Conservation (phyloP, 2,888 invertebrate species). For the Drosophila niveifrons region DNA sequence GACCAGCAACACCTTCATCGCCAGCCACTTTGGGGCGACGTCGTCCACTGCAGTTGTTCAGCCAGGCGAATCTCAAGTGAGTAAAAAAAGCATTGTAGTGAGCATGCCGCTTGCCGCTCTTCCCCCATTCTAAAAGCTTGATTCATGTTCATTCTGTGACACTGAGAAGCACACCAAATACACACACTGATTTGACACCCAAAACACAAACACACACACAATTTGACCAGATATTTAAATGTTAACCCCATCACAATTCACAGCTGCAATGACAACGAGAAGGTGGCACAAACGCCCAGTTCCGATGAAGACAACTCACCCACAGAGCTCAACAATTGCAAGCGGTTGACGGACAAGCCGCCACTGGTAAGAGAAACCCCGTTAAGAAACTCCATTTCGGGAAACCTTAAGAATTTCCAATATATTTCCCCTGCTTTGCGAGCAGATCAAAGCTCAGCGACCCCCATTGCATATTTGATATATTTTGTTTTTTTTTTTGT, state of each 20-base stretch:
- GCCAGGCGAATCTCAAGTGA: constrained; percentile 84
- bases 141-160: constrained; percentile 61
- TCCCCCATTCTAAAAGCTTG: constrained; percentile 47
- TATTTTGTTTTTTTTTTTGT: constrained; percentile 10
- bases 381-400: background rate
- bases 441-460: constrained; percentile 41
- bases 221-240: constrained; percentile 2
- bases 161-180: constrained; percentile 29
- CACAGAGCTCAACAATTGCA: constrained; percentile 93
- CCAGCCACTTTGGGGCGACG: constrained; percentile 67
- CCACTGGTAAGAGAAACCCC: constrained; percentile 87
- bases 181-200: constrained; percentile 2
- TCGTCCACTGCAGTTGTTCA: constrained; percentile 83
- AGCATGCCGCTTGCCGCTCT: constrained; percentile 14
- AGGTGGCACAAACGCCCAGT: constrained; percentile 86
- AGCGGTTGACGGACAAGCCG: constrained; percentile 91
- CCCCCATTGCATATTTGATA: constrained; percentile 56
- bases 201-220: background rate
- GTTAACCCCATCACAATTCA: background rate
- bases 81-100: constrained; percentile 54
- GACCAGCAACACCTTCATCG: constrained; percentile 59
- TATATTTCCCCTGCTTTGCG: background rate
- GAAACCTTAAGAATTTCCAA: constrained; percentile 29
- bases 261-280: constrained; percentile 85
- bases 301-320: constrained; percentile 95